These are phyloP conservation scores for Eidolon helvum DNA, from an alignment of 2,113 vertebrate species.

Conservation along the genomic window DNA sequence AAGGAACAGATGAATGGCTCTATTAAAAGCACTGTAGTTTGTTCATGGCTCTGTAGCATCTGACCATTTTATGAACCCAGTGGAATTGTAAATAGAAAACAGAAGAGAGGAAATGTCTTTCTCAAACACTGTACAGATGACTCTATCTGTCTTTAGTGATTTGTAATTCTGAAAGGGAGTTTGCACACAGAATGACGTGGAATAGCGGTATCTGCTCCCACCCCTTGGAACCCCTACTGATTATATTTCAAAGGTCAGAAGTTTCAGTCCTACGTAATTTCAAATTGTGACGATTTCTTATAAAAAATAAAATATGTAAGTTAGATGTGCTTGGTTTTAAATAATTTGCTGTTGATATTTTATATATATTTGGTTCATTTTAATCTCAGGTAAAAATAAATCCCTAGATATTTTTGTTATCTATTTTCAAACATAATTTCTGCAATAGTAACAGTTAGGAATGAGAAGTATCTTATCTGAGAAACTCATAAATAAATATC, in stretches of 20 bases:
- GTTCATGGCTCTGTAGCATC: slow-evolving; percentile 73
- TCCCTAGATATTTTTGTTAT: background rate
- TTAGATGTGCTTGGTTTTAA: background rate
- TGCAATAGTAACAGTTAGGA: background rate
- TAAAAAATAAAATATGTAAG: background rate
- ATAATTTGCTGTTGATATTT: background rate
- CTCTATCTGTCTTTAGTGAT: slow-evolving; percentile 66
- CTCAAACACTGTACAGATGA: slow-evolving; percentile 53
- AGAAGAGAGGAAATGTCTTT: slow-evolving; percentile 71
- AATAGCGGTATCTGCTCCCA: background rate
- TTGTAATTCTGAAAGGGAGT: slow-evolving; percentile 60
- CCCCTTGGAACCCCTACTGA: background rate
- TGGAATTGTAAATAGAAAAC: slow-evolving; percentile 76
- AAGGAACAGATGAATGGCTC: slow-evolving; percentile 81
- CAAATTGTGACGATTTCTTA: background rate
- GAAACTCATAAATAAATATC: background rate
- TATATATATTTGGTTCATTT: background rate
- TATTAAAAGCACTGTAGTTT: slow-evolving; percentile 81
- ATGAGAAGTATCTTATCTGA: background rate
- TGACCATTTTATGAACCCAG: slow-evolving; percentile 76
- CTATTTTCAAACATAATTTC: background rate
- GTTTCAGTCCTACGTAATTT: background rate
- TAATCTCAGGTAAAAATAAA: slow-evolving; percentile 11
- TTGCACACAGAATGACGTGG: background rate
- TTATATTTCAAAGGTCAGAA: background rate